Evolutionary conservation across 2,888 invertebrate genomes (phyloP).

Genomic region (Drosophila mercatorum): DNA sequence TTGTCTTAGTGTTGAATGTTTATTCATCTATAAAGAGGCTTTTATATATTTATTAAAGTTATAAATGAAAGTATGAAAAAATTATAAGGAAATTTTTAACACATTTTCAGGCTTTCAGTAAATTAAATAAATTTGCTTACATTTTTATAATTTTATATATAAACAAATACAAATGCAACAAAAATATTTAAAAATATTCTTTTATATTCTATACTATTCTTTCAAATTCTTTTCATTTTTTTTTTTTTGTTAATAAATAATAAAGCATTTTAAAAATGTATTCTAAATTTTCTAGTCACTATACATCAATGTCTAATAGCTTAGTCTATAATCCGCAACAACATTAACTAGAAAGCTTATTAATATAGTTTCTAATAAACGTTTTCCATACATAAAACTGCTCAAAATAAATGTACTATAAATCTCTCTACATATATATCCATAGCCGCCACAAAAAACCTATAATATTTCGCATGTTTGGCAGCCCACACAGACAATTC

Average conservation of each 20-base stretch:
- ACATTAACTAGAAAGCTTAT: not conserved
- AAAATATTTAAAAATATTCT: not conserved
- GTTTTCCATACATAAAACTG: constrained; percentile 5
- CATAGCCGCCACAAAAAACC: constrained; percentile 13
- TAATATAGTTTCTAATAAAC: not conserved
- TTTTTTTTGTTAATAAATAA: not conserved
- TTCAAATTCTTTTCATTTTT: too few relatives aligned
- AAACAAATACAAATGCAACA: too few relatives aligned
- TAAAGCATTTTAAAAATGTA: not conserved
- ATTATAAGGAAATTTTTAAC: too few relatives aligned
- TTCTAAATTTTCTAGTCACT: not conserved
- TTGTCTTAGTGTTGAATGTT: too few relatives aligned
- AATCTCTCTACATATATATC: constrained; percentile 4
- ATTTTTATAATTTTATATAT: too few relatives aligned
- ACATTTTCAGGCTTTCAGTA: too few relatives aligned
- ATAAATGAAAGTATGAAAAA: too few relatives aligned
- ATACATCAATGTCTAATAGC: constrained; percentile 14
- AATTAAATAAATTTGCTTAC: too few relatives aligned
- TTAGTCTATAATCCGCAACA: not conserved
- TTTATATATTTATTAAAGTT: too few relatives aligned
- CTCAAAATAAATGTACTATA: constrained; percentile 12
- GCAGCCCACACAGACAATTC: constrained; percentile 35
- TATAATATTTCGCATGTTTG: constrained; percentile 18
- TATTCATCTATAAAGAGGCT: too few relatives aligned
- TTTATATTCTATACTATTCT: not conserved